Evolutionary conservation across 2,888 invertebrate species (phyloP).

Genomic region (Eubasilissa splendida): DNA sequence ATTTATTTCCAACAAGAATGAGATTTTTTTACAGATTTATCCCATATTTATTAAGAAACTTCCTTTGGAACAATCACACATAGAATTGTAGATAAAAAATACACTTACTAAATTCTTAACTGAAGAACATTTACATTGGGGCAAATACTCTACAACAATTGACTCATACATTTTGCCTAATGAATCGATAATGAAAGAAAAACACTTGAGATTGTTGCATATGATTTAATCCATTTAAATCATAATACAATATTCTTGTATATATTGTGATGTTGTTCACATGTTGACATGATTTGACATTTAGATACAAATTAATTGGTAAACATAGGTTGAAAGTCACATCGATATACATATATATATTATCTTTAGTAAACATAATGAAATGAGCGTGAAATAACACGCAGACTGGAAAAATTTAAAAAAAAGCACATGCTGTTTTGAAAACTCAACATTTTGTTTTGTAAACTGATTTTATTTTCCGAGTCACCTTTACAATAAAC

Average conservation of each 20-base stretch:
- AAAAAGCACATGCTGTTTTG: too few species aligned
- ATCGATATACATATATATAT: too few species aligned
- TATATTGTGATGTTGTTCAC: neutral
- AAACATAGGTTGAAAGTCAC: neutral
- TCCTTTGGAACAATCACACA: neutral
- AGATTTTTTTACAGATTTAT: conserved; percentile 7
- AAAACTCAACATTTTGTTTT: too few species aligned
- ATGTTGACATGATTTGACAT: conserved; percentile 6
- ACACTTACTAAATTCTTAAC: neutral
- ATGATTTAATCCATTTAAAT: conserved; percentile 32
- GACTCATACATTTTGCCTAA: neutral
- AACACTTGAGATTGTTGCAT: conserved; percentile 29
- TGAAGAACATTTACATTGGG: neutral
- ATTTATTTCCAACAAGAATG: neutral
- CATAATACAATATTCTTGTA: conserved; percentile 19
- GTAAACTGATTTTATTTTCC: too few species aligned
- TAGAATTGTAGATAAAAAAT: neutral
- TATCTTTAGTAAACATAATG: too few species aligned
- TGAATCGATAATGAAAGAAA: conserved; percentile 17
- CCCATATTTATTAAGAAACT: conserved; percentile 11
- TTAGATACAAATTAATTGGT: neutral
- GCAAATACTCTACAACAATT: neutral
- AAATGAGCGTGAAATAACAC: too few species aligned
- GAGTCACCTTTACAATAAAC: too few species aligned
- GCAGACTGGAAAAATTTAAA: too few species aligned